Evolutionary conservation across 92 coral and sea anemone species (phyloP).

Genomic region (Desmophyllum pertusum): DNA sequence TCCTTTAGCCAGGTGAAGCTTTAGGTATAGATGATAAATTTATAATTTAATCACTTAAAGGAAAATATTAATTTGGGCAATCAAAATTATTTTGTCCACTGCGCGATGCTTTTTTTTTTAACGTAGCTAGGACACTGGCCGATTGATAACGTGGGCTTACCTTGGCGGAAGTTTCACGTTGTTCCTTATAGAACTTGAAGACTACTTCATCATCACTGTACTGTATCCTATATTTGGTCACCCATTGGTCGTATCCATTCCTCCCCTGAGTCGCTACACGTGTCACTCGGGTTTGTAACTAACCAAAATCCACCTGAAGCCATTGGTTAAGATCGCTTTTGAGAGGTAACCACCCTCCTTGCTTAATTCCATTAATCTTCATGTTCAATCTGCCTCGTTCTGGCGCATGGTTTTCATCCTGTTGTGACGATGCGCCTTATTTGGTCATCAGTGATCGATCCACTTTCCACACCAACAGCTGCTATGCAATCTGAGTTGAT

Average conservation of each 20-base stretch:
- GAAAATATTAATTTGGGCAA: neutral
- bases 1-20: too few species aligned
- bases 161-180: neutral
- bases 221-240: neutral
- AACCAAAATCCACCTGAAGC: slow-evolving; percentile 29
- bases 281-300: neutral
- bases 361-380: neutral
- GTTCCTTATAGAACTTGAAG: neutral
- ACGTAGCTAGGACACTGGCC: too few species aligned
- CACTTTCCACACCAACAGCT: slow-evolving; percentile 24
- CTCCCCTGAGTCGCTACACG: slow-evolving; percentile 17
- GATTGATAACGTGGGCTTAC: neutral
- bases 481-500: slow-evolving; percentile 20
- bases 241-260: neutral
- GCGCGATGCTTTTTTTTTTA: neutral
- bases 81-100: neutral
- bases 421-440: slow-evolving; percentile 13
- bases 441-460: neutral
- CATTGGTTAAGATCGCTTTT: neutral
- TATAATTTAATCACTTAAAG: too few species aligned
- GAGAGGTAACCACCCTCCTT: slow-evolving; percentile 9
- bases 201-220: neutral
- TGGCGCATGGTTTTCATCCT: neutral
- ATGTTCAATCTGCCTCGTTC: slow-evolving; percentile 1
- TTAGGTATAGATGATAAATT: too few species aligned